These are phyloP conservation scores for Boulengeromyrus knoepffleri DNA, from an alignment of 2,113 vertebrate species.

Conservation along the genomic window DNA sequence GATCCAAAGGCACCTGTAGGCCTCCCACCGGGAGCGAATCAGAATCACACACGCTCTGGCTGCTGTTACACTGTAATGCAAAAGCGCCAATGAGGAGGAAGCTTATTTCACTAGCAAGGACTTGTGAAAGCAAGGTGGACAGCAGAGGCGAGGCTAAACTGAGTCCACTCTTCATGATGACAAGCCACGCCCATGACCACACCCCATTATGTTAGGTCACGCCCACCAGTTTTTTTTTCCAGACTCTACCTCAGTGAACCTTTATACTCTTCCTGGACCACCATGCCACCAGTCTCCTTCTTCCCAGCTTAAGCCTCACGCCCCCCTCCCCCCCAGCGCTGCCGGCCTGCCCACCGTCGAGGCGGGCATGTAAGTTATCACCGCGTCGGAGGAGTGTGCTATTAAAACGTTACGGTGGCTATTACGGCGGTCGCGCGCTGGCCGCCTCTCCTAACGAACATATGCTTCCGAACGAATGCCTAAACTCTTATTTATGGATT, in stretches of 20 bases:
- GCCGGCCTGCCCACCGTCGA: background rate
- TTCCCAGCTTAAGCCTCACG: background rate
- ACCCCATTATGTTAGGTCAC: background rate
- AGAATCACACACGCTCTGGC: background rate
- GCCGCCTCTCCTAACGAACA: constrained; percentile 91
- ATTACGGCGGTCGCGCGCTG: constrained; percentile 85
- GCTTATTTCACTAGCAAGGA: background rate
- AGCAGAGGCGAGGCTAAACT: background rate
- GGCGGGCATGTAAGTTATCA: constrained; percentile 94
- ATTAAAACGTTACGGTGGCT: constrained; percentile 99
- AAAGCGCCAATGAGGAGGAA: background rate
- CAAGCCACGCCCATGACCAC: background rate
- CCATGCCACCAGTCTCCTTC: background rate
- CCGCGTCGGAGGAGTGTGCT: constrained; percentile 89
- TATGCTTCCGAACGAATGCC: constrained; percentile 95
- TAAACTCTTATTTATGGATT: constrained; percentile 99
- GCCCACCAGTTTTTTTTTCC: background rate
- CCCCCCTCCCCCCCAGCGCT: background rate
- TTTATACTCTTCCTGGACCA: background rate
- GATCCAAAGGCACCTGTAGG: background rate
- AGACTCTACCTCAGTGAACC: background rate
- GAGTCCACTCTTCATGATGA: background rate
- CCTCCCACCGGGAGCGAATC: background rate
- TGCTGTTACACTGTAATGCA: background rate
- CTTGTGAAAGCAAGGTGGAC: background rate